Percentiles rank a stretch among this genome's conserved stretches.
These are phyloP conservation scores for Aspiorhynchus laticeps DNA, from an alignment of 2,113 vertebrate genomes.

Conservation along the genomic window DNA sequence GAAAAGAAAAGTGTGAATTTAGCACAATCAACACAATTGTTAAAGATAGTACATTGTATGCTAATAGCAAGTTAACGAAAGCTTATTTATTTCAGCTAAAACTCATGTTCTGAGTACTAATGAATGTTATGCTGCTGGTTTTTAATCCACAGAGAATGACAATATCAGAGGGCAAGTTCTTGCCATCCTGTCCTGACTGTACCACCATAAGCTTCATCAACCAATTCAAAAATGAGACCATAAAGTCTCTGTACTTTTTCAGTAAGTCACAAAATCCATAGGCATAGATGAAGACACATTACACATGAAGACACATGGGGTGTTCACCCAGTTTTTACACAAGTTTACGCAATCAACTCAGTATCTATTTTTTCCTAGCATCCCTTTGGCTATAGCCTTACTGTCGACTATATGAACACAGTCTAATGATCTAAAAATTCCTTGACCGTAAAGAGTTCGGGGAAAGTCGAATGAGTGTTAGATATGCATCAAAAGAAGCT, in stretches of 20 bases:
- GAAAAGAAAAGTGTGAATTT: constrained; percentile 19
- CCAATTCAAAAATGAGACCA: neutral
- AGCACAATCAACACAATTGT: neutral
- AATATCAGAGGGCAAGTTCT: neutral
- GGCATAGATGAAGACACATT: too few species aligned
- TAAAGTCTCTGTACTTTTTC: constrained; percentile 22
- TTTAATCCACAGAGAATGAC: neutral
- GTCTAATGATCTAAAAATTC: too few species aligned
- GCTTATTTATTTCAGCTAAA: neutral
- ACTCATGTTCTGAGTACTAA: neutral
- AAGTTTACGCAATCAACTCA: too few species aligned
- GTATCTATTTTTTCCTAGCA: too few species aligned
- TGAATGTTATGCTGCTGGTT: neutral
- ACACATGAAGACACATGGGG: too few species aligned
- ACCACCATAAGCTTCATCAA: neutral
- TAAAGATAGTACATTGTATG: neutral
- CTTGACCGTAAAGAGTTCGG: too few species aligned
- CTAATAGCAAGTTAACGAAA: constrained; percentile 1
- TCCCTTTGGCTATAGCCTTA: too few species aligned
- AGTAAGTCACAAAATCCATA: constrained; percentile 28
- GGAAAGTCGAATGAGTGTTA: too few species aligned
- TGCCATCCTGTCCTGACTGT: constrained; percentile 26
- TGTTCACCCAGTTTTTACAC: too few species aligned
- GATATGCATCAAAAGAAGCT: too few species aligned
- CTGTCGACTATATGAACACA: too few species aligned